Evolutionary conservation across 2,797 vertebrate genomes (phyloP), one percentile per base, ranked within the genome.

Genomic region (Myotis myotis): DNA sequence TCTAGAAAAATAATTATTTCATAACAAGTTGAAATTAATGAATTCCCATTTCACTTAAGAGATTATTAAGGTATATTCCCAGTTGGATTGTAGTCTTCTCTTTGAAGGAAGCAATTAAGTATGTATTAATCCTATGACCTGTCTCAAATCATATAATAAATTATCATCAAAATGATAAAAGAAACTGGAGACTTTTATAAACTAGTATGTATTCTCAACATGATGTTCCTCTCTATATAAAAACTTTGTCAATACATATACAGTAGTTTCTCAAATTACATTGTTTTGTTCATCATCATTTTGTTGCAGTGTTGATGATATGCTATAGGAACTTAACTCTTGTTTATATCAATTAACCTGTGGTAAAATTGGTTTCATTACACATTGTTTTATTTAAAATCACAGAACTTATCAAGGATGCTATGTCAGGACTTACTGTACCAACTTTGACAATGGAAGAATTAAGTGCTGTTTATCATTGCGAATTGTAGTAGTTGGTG

Each of bases 31-130:
- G 91, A 80, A 87, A 75, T 85, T 92, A 94, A 89, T 79, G 51
- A 95, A 89, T 93, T 93, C 91, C 76, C 62, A 92, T n/a, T 55
- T 94, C 36, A 93, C 33, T 93, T 94, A 91, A 91, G 91, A 75
- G 62, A 89, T 89, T 76, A 85, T 79, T 44, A 93, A 95, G 51
- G 60, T 74, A 71, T 64, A 93, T 94, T 91, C 19, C n/a, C 41
- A 94, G 49, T 9, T 70, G 9, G 9, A 84, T 60, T 93, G 5
- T 30, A 74, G 70, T 91, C 41, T 89, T 11, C 7, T 95, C 8
- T 8, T 64, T 94, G 33, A 91, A 93, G 57, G 25, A 87, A 93
- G 36, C 51, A 89, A 76, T 91, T 74, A 78, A 82, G 8, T 74
- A 1, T 60, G 12, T 53, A 33, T 93, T 23, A 89, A 64, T 85